These are phyloP conservation scores for Rhinolophus sinicus DNA, from an alignment of 2,113 vertebrate genomes.

Conservation along the genomic window DNA sequence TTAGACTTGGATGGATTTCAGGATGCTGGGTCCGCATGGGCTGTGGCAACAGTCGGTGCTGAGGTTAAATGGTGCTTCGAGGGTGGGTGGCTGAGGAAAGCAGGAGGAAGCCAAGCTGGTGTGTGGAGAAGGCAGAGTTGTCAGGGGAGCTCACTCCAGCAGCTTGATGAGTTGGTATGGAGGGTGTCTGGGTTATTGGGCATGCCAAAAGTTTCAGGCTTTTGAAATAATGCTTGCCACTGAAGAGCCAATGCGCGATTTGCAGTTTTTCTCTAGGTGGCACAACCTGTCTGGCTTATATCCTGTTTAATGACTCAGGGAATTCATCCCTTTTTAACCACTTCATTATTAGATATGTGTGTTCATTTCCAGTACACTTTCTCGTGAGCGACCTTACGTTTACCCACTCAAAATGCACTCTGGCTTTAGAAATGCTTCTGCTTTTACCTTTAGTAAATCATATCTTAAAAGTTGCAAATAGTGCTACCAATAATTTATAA, in stretches of 20 bases:
- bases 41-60: constrained; percentile 21
- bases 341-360: background rate
- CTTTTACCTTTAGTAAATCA: background rate
- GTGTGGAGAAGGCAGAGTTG: constrained; percentile 27
- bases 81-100: background rate
- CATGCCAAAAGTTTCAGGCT: constrained; percentile 68
- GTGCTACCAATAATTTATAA: constrained; percentile 14
- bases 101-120: background rate
- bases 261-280: constrained; percentile 77
- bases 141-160: background rate
- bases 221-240: background rate
- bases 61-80: constrained; percentile 45
- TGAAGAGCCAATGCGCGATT: background rate
- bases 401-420: constrained; percentile 3
- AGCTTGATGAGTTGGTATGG: background rate
- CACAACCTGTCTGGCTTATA: constrained; percentile 72
- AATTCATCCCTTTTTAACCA: constrained; percentile 35
- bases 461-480: background rate
- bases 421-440: constrained; percentile 2
- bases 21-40: background rate
- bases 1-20: constrained; percentile 23
- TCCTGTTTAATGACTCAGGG: constrained; percentile 72
- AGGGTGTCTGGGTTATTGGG: constrained; percentile 29
- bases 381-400: constrained; percentile 38
- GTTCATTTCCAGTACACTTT: constrained; percentile 38